phyloP scores from a whole-genome alignment of 2,888 invertebrate genomes.

The Pseudanteris insignis region DNA sequence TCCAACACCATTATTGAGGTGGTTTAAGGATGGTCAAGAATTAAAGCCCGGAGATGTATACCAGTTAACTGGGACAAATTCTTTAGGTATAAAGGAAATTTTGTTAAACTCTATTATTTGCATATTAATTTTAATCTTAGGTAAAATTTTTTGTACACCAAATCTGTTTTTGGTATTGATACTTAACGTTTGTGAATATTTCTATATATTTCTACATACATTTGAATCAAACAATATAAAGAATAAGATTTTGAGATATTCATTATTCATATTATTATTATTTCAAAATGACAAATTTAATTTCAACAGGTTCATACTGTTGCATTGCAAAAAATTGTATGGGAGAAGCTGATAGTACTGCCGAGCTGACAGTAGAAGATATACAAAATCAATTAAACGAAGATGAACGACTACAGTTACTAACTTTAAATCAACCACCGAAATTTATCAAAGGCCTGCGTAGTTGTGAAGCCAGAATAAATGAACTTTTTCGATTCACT shows the following conservation, averaged over 20 bases:
- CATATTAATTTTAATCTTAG: too few relatives aligned
- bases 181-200: too few relatives aligned
- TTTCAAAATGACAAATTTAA: too few relatives aligned
- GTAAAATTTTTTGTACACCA: too few relatives aligned
- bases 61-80: slow-evolving; percentile 89
- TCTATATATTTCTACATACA: too few relatives aligned
- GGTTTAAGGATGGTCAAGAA: slow-evolving; percentile 94
- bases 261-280: too few relatives aligned
- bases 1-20: slow-evolving; percentile 85
- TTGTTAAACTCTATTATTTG: too few relatives aligned
- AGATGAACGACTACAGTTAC: slow-evolving; percentile 81
- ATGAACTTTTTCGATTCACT: slow-evolving; percentile 81
- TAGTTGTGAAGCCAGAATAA: slow-evolving; percentile 84
- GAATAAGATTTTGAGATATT: too few relatives aligned
- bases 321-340: slow-evolving; percentile 90
- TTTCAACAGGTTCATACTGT: slow-evolving; percentile 77
- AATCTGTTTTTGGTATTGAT: too few relatives aligned
- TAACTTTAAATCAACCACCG: slow-evolving; percentile 82
- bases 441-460: slow-evolving; percentile 83
- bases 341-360: slow-evolving; percentile 88
- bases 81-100: slow-evolving; percentile 76
- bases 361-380: slow-evolving; percentile 88
- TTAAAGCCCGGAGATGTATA: slow-evolving; percentile 92
- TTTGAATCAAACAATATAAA: too few relatives aligned
- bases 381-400: slow-evolving; percentile 89